Base-by-base conservation (phyloP, 1,140 invertebrate genomes). In the Cyrtorhinus lividipennis region DNA sequence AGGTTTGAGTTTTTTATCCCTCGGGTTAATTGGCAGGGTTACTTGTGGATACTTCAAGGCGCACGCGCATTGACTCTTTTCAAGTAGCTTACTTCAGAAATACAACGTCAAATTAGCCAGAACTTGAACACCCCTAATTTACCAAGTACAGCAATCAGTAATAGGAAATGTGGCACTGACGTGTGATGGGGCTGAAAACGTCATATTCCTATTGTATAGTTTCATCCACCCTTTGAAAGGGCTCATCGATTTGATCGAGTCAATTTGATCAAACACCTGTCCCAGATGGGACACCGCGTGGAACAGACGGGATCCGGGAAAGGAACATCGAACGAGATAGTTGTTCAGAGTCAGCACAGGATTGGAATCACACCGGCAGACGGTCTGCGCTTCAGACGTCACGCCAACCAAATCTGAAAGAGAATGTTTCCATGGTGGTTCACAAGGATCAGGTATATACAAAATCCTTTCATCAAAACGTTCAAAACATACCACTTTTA, bases 171-270 rank as follows among this genome's bases (percentile, higher is more conserved):
- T n/a, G n/a, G n/a, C 5, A 60, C 64, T 62, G 57, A 68, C 63
- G 25, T 64, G 44, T 18, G 44, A 64, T 5, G 67, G 67, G 58
- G 58, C 66, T 1, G 67, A 64, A 58, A 68, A 65, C 25, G 64
- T 59, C 18, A 57, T 24, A 24, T 66, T 65, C 2, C 66, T 62
- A 48, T 68, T 68, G 27, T 66, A 66, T 24, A 56, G 27, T 0
- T 62, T 62, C 56, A 68, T 59, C 65, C 66, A 68, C 3, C 64
- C 65, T 24, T 63, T 64, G 25, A 22, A 59, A 25, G 56, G 13
- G 22, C 59, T 57, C 1, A 27, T 13, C 12, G 62, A 44, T 30
- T 61, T 63, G 30, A 62, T 59, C 1, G 48, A 58, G n/a, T 53
- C 44, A 20, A 56, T 18, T 24, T 48, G 45, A 18, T 64, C 44